phyloP scores from a whole-genome alignment of 1,140 invertebrate genomes.

The Drosophila pseudoananassae region DNA sequence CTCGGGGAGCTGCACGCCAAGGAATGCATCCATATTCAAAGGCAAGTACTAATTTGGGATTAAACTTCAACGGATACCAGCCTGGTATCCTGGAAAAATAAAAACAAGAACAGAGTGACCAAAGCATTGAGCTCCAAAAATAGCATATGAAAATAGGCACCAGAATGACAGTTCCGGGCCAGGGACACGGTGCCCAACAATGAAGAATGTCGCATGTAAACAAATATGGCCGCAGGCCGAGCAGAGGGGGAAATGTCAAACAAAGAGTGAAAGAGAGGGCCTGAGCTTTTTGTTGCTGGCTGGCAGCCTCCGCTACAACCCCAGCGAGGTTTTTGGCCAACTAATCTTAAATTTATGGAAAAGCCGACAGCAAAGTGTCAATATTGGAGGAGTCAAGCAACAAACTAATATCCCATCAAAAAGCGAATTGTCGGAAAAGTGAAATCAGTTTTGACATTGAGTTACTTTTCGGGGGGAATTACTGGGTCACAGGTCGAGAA shows the following conservation, averaged over 20 bases:
- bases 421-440: slow-evolving; percentile 3
- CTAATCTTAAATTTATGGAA: slow-evolving; percentile 79
- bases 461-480: neutral
- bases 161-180: slow-evolving; percentile 71
- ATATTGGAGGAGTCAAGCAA: slow-evolving; percentile 48
- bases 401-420: slow-evolving; percentile 19
- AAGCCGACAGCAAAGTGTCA: slow-evolving; percentile 59
- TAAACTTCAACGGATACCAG: no score
- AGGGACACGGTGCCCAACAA: slow-evolving; percentile 62
- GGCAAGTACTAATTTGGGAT: neutral
- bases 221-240: slow-evolving; percentile 37
- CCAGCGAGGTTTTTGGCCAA: slow-evolving; percentile 54
- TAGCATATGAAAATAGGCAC: slow-evolving; percentile 10
- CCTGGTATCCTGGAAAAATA: no score
- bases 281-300: slow-evolving; percentile 16
- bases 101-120: neutral
- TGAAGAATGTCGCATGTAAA: slow-evolving; percentile 73
- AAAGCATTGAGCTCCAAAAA: neutral
- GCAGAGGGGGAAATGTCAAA: neutral
- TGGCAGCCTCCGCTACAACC: slow-evolving; percentile 31
- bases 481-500: neutral
- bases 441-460: slow-evolving; percentile 24
- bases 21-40: no score
- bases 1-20: neutral
- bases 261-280: neutral